Base-by-base conservation (phyloP, 2,888 invertebrate species). In the Agonopterix alstromeriana region DNA sequence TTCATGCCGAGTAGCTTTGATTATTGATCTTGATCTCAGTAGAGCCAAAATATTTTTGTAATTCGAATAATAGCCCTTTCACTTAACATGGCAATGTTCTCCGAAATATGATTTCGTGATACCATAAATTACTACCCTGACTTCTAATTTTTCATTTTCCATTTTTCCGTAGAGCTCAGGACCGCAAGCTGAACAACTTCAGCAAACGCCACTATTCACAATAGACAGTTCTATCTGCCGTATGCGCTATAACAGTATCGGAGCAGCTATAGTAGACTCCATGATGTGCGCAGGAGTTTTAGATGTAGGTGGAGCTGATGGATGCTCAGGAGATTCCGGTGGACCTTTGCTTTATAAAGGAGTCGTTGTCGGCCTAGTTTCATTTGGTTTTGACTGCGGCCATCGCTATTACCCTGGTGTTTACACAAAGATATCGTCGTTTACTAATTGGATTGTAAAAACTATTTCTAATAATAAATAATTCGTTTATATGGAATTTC, bases 301-400 rank as follows among this genome's bases (percentile, higher is more conserved):
- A 1, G 82, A 86, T 43, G 56, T 70, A 0, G 83, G 79, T 0
- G 85, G 86, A 0, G 72, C 82, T 0, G 87, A 88, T 36, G 87
- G 83, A 0, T 88, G 87, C 56, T 84, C 77, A 9, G 87, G 87
- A 0, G 87, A 88, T 53, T 87, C 87, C 7, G 87, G 87, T 3
- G 87, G 88, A 4, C 87, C 88, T 0, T 53, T 88, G 1, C 59
- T 88, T 42, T 85, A 85, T 50, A 83, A 83, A 59, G 87, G 87
- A 10, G 67, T 87, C 0, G 78, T 87, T 0, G 74, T 82, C 0
- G 87, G 88, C 4, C 59, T 87, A 0, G 85, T 87, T 0, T 87
- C 87, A 0, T 87, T 84, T 43, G 87, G 88, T 1, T 84, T 78
- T 52, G 82, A 79, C 0, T 88, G 88, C 47, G 88, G 87, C 1